Evolutionary conservation across 92 coral and sea anemone species (phyloP).

Genomic region (Epizoanthus ramosus): DNA sequence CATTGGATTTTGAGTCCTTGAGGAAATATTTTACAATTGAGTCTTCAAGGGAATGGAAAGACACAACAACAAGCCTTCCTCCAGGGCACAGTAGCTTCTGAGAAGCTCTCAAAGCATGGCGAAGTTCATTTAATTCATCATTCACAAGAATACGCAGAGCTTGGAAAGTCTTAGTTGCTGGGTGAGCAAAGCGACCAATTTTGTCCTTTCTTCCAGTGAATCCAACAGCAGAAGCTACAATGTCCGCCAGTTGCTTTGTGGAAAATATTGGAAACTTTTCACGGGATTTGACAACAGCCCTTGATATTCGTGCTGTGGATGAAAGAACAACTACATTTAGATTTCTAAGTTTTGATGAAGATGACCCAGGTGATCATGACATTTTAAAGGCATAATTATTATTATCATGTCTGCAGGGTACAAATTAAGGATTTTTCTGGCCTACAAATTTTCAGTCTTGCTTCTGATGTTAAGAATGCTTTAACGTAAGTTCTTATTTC

Average conservation of each 20-base stretch:
- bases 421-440: too few species aligned
- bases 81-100: conserved; percentile 84
- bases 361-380: too few species aligned
- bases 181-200: conserved; percentile 78
- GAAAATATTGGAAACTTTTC: conserved; percentile 68
- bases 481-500: too few species aligned
- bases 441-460: too few species aligned
- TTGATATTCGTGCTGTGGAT: conserved; percentile 69
- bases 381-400: too few species aligned
- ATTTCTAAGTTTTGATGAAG: too few species aligned
- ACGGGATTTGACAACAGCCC: conserved; percentile 82
- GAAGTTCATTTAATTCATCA: conserved; percentile 88
- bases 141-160: conserved; percentile 86
- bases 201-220: conserved; percentile 68
- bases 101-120: conserved; percentile 75
- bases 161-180: conserved; percentile 89
- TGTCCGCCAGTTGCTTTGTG: conserved; percentile 77
- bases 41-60: conserved; percentile 83
- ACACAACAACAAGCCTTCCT: conserved; percentile 79
- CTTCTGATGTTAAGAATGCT: too few species aligned
- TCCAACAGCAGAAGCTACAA: conserved; percentile 77
- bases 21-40: conserved; percentile 80
- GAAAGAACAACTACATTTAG: background rate
- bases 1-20: conserved; percentile 59
- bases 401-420: too few species aligned